phyloP scores from a whole-genome alignment of 1,140 invertebrate species.

The Aporrectodea caliginosa region DNA sequence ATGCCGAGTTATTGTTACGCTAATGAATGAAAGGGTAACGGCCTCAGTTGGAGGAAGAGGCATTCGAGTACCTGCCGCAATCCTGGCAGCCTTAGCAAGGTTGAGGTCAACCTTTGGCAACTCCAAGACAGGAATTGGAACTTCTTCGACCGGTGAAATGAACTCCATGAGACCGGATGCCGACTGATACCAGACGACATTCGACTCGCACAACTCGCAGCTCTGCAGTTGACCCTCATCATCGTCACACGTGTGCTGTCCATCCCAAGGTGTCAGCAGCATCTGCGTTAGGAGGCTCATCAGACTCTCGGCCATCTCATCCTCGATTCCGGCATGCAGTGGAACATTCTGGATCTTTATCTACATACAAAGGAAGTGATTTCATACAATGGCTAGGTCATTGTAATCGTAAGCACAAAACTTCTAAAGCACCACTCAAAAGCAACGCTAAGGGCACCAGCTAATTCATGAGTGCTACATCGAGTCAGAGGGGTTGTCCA shows the following conservation, averaged over 20 bases:
- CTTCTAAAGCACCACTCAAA: too few relatives aligned
- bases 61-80: too few relatives aligned
- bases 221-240: constrained; percentile 59
- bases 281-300: constrained; percentile 77
- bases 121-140: constrained; percentile 52
- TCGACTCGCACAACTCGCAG: constrained; percentile 86
- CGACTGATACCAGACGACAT: constrained; percentile 88
- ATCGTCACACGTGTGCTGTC: constrained; percentile 66
- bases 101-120: constrained; percentile 44
- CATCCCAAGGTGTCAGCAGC: constrained; percentile 71
- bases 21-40: too few relatives aligned
- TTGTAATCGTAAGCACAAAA: too few relatives aligned
- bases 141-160: constrained; percentile 59
- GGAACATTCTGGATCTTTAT: constrained; percentile 90
- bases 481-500: too few relatives aligned
- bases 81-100: background rate
- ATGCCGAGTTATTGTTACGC: too few relatives aligned
- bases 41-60: too few relatives aligned
- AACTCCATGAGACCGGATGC: constrained; percentile 74
- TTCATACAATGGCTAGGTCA: too few relatives aligned
- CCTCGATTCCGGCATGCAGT: constrained; percentile 74
- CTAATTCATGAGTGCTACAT: too few relatives aligned
- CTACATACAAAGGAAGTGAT: too few relatives aligned
- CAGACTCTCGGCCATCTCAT: constrained; percentile 69
- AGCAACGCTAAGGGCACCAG: too few relatives aligned